Evolutionary conservation across 2,113 vertebrate species (phyloP).

Genomic region (Platichthys stellatus): DNA sequence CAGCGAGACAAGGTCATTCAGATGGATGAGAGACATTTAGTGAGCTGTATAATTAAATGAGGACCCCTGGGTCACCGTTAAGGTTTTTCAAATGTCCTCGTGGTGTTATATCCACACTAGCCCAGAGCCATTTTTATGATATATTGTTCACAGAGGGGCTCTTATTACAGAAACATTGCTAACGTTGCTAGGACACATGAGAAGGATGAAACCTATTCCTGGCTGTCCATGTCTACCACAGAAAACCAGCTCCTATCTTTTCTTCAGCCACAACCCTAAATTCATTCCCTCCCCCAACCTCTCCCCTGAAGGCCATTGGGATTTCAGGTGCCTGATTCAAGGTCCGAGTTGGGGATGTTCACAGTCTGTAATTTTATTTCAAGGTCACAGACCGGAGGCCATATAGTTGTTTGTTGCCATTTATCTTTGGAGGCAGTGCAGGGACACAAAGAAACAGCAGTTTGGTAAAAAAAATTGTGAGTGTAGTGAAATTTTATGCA

Average conservation of each 20-base stretch:
- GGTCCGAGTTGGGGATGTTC: conserved; percentile 29
- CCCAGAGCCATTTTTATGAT: conserved; percentile 60
- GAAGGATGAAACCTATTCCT: conserved; percentile 29
- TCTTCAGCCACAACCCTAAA: neutral
- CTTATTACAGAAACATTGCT: conserved; percentile 56
- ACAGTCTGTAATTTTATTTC: conserved; percentile 9
- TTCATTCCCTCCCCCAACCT: neutral
- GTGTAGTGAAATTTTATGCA: conserved; percentile 46
- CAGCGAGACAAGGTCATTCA: conserved; percentile 64
- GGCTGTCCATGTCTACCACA: neutral
- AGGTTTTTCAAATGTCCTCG: conserved; percentile 47
- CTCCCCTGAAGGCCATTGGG: neutral
- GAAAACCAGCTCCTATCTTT: conserved; percentile 8
- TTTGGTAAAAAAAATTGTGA: conserved; percentile 1
- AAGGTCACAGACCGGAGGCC: conserved; percentile 29
- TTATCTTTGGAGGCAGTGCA: conserved; percentile 32
- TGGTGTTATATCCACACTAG: conserved; percentile 58
- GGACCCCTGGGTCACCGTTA: conserved; percentile 60
- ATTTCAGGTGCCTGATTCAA: conserved; percentile 26
- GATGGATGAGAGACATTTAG: conserved; percentile 73
- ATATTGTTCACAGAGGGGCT: conserved; percentile 48
- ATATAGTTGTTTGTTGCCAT: conserved; percentile 28
- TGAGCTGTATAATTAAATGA: conserved; percentile 68
- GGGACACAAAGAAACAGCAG: conserved; percentile 35
- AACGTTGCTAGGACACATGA: conserved; percentile 15